Evolutionary conservation across 2,888 invertebrate species (phyloP).

Genomic region (Pteria penguin): DNA sequence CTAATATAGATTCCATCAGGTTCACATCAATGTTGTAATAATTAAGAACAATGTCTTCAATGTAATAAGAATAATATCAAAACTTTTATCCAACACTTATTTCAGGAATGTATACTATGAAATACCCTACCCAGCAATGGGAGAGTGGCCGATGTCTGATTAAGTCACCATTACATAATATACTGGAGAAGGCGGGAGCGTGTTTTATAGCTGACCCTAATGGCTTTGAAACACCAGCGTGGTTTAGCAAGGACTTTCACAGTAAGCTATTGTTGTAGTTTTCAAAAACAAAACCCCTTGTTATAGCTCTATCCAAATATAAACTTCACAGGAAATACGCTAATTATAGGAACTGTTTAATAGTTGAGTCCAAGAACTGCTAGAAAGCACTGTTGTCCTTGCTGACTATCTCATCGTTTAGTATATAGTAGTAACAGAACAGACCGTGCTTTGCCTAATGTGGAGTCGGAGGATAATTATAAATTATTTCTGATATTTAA

Average conservation of each 20-base stretch:
- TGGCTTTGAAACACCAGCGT: conserved; percentile 97
- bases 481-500: no score
- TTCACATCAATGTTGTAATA: no score
- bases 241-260: conserved; percentile 83
- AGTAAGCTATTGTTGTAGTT: conserved; percentile 29
- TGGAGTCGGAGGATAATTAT: no score
- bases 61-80: no score
- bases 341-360: no score
- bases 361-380: no score
- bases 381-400: no score
- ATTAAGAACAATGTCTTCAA: no score
- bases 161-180: conserved; percentile 96
- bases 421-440: no score
- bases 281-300: background rate
- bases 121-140: conserved; percentile 63
- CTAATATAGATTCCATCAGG: background rate
- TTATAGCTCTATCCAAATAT: background rate
- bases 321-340: no score
- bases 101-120: conserved; percentile 61
- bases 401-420: no score
- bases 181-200: conserved; percentile 93
- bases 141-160: conserved; percentile 83
- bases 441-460: no score
- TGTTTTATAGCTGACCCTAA: conserved; percentile 95
- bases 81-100: background rate